phyloP scores from a whole-genome alignment of 2,888 invertebrate genomes.

The Monochamus alternatus region DNA sequence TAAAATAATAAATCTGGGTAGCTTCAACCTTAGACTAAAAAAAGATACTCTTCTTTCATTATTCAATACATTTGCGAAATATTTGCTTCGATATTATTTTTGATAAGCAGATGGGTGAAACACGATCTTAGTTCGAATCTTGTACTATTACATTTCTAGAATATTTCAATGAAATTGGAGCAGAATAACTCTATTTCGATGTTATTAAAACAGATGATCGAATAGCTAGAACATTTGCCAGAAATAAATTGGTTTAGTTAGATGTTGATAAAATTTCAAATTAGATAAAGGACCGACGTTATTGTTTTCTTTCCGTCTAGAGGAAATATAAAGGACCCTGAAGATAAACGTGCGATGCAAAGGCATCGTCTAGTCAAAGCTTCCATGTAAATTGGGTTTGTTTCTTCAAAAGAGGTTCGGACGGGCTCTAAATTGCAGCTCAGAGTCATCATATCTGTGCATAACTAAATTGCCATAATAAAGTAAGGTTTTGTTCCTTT shows the following conservation, averaged over 20 bases:
- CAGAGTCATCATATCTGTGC: conserved; percentile 37
- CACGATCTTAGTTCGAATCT: no score
- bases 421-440: conserved; percentile 54
- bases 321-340: conserved; percentile 20
- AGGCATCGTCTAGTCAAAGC: conserved; percentile 38
- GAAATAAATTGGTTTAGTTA: conserved; percentile 33
- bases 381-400: conserved; percentile 58
- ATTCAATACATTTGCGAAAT: no score
- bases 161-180: no score
- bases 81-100: no score
- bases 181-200: no score
- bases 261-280: conserved; percentile 28
- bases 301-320: conserved; percentile 20
- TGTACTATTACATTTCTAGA: no score
- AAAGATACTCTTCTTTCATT: no score
- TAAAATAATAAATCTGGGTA: no score
- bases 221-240: not conserved
- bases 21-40: no score
- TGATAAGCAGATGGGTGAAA: no score
- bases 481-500: conserved; percentile 35
- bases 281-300: conserved; percentile 21
- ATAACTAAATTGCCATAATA: conserved; percentile 40
- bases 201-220: no score
- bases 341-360: conserved; percentile 31
- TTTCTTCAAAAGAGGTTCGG: conserved; percentile 63